Evolutionary conservation across 1,140 invertebrate genomes (phyloP).

Genomic region (Periplaneta americana): DNA sequence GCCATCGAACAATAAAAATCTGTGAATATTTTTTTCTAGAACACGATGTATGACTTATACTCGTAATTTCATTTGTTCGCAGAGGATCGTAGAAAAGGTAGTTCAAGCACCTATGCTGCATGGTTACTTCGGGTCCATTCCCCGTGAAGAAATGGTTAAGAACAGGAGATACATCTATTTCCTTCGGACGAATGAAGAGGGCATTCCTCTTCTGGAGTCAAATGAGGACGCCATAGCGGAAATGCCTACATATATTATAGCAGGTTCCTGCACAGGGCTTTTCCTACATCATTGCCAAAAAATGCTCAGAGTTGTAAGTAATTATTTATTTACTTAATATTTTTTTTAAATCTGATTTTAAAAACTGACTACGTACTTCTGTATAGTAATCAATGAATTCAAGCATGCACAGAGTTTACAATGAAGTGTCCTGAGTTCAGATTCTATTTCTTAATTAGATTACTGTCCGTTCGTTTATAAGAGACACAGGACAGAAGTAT

Average conservation of each 20-base stretch:
- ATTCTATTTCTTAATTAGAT: too few species aligned
- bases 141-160: conserved; percentile 34
- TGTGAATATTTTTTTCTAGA: too few species aligned
- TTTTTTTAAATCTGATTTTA: too few species aligned
- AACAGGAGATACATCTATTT: conserved; percentile 60
- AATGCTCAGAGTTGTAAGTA: conserved; percentile 35
- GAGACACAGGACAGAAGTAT: too few species aligned
- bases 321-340: too few species aligned
- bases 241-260: conserved; percentile 57
- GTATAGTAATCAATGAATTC: too few species aligned
- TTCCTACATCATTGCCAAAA: conserved; percentile 47
- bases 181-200: conserved; percentile 49
- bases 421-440: too few species aligned
- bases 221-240: conserved; percentile 42
- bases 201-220: conserved; percentile 45
- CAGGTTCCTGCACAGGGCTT: conserved; percentile 51
- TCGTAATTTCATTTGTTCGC: conserved; percentile 20
- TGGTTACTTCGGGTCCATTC: conserved; percentile 55
- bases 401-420: too few species aligned
- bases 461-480: too few species aligned
- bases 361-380: too few species aligned
- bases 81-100: conserved; percentile 59
- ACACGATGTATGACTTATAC: too few species aligned
- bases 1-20: too few species aligned
- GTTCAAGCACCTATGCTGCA: conserved; percentile 59